A percentile compares a stretch with the other conserved stretches of the same genome.
Evolutionary conservation across 2,113 vertebrate genomes (phyloP).

Genomic region (Cricetomys ansorgei): DNA sequence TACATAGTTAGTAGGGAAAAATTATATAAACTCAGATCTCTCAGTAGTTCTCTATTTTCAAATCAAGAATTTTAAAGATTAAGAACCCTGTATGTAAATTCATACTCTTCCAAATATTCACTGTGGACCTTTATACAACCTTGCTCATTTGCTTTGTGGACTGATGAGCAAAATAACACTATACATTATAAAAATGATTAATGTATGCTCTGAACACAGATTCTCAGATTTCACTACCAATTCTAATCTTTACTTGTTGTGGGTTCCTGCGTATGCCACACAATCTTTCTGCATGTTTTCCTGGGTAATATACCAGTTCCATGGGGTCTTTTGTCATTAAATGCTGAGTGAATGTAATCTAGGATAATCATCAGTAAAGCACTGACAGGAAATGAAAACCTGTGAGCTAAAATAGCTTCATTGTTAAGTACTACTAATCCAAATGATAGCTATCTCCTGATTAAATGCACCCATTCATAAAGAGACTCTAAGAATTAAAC

Average conservation of each 20-base stretch:
- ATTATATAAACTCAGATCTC: background rate
- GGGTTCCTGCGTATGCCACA: background rate
- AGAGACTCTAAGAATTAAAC: background rate
- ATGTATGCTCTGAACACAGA: background rate
- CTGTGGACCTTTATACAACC: background rate
- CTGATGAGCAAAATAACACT: background rate
- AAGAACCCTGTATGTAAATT: conserved; percentile 21
- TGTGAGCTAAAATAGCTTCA: background rate
- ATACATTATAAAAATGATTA: background rate
- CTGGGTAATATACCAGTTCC: background rate
- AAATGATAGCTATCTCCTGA: background rate
- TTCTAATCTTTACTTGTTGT: background rate
- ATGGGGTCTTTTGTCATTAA: background rate
- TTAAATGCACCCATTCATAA: background rate
- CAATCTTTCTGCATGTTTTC: background rate
- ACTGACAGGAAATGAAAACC: background rate
- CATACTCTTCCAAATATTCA: background rate
- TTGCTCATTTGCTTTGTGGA: background rate
- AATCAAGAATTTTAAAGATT: background rate
- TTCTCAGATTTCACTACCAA: background rate
- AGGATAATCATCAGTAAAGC: background rate
- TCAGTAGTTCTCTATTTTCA: background rate
- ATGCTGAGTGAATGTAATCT: background rate
- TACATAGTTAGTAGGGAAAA: conserved; percentile 5
- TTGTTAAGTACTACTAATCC: background rate